A percentile compares a stretch with the other conserved stretches of the same genome.
phyloP scores from a whole-genome alignment of 2,797 vertebrate genomes.

The Phrynocephalus forsythii region DNA sequence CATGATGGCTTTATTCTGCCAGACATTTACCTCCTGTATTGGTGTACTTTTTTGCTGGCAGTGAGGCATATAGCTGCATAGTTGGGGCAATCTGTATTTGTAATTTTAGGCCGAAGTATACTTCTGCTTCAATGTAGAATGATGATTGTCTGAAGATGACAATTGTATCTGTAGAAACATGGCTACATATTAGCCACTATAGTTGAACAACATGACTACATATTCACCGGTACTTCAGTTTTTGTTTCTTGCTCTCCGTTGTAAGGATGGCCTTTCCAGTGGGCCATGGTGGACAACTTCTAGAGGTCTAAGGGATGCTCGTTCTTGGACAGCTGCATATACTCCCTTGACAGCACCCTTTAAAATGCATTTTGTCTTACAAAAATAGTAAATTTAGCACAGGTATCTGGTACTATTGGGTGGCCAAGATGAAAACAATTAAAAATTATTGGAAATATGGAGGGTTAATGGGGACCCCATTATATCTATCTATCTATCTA shows the following conservation, averaged over 20 bases:
- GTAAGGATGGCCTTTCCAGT: not conserved
- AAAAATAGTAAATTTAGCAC: too few species aligned
- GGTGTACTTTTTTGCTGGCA: conserved; percentile 59
- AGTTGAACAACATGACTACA: too few species aligned
- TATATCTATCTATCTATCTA: too few species aligned
- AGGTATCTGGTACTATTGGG: too few species aligned
- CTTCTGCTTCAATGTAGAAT: not conserved
- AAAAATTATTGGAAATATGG: too few species aligned
- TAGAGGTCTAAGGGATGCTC: too few species aligned
- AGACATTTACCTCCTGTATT: not conserved
- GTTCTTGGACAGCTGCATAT: too few species aligned
- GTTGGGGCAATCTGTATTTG: conserved; percentile 15
- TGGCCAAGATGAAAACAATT: too few species aligned
- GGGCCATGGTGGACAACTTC: too few species aligned
- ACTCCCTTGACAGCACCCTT: too few species aligned
- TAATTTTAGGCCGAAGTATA: not conserved
- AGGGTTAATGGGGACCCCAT: too few species aligned
- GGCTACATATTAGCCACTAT: not conserved
- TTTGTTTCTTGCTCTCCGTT: not conserved
- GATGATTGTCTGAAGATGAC: conserved; percentile 15
- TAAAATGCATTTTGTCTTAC: too few species aligned
- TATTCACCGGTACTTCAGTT: not conserved
- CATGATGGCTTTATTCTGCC: not conserved
- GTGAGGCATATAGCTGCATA: conserved; percentile 70
- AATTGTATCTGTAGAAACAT: not conserved